Base-by-base conservation (phyloP, 2,113 vertebrate species). In the Promerops cafer region DNA sequence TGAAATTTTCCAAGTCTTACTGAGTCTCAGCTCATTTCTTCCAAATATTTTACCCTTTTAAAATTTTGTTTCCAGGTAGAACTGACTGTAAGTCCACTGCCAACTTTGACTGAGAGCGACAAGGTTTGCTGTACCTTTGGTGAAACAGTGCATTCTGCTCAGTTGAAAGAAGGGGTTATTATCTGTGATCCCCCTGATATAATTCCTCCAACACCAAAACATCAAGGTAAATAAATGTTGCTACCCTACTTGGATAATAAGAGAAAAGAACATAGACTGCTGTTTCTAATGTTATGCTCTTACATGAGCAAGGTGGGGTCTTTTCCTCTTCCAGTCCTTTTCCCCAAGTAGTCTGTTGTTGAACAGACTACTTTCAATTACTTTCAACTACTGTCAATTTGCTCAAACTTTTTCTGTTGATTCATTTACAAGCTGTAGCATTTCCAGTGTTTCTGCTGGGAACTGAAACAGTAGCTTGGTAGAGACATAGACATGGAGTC, bases 81-180 rank as follows among this genome's bases (percentile, higher is more conserved):
- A 78, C 96, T 98, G 96, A 97, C 96, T 10, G 83, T 98, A 89
- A 97, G 95, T 28, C 98, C 98, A 1, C 79, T 98, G 24, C 98
- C 98, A 22, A 12, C 93, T 57, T 93, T 98, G 94, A 89, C 83
- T 4, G 28, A 52, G 6, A 74, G 71, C 17, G 98, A 98, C 9
- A 7, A 66, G 8, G 72, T 98, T 66, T 94, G 71, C 14, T 98
- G 98, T 72, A 91, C 94, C 3, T 98, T 98, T 26, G 98, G 98
- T 14, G 95, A 95, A 40, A 95, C 85, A 1, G 39, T 57, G 0
- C 91, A 83, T 31, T 3, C 35, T 0, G 97, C 97, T 54, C 40
- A 83, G 1, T 11, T 97, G 35, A 59, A 93, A 27, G 94, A 96
- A 4, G 96, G 95, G 0, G 16, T 93, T 10, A 95, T 98, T 52